Base-by-base conservation (phyloP, 2,888 invertebrate genomes). In the Calliopum simillimum region DNA sequence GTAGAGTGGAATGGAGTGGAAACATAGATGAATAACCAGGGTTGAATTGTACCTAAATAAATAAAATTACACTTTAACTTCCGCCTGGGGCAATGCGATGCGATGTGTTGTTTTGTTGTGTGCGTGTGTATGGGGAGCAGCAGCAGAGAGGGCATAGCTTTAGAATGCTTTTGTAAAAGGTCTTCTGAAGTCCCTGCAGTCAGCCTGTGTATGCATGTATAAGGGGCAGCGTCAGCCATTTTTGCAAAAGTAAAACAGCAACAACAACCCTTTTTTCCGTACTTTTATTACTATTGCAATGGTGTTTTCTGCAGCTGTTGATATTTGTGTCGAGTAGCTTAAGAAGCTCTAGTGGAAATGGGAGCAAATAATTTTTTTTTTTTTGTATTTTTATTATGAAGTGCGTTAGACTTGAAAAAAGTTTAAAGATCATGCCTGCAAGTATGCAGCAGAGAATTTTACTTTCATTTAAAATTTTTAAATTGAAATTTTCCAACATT, bases 51-150 rank as follows among this genome's bases (percentile, higher is more conserved):
- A 59, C 59, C 49, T 67, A 59, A 59, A 67, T 67, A 67, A 67
- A 67, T 67, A 67, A 67, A 49, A 59, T 67, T 49, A 67, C 59
- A 67, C 47, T 58, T 49, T 21, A 67, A 47, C 59, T 47, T 59
- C 58, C 59, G 67, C 49, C 33, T 16, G 19, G 23, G 66, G 66
- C 56, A 56, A n/a, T 44, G 23, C 19, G 25, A 25, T 21, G 23
- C 46, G 23, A 23, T 33, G 33, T 6, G 4, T 47, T 13, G 62
- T 47, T 44, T 25, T 33, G 14, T 16, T 58, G 41, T 33, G 33
- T 8, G 8, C 8, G 8, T 8, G 33, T n/a, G n/a, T n/a, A n/a
- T 33, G 33, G 33, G 8, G 33, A 33, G 8, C 5, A 8, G 33
- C 5, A 33, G 8, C 1, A 33, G 33, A 33, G 8, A 33, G 25